Conservation (phyloP, 1,140 invertebrate species). For the Meloidogyne floridensis region DNA sequence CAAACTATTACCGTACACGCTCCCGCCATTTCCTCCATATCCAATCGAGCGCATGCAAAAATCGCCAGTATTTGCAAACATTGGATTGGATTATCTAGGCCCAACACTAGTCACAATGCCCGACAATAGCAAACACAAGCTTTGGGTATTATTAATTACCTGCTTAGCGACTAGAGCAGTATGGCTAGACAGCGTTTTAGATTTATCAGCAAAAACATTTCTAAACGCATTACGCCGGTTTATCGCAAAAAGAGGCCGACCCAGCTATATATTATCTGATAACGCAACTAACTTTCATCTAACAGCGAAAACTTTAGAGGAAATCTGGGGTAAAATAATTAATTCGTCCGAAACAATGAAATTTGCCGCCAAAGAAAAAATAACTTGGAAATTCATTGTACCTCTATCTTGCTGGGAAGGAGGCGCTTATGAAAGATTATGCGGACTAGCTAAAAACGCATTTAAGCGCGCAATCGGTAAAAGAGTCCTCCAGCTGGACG, state of each 20-base stretch:
- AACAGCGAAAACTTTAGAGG: neutral
- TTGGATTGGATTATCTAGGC: slow-evolving; percentile 5
- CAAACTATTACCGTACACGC: neutral
- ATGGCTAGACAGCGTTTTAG: neutral
- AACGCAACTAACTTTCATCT: slow-evolving; percentile 10
- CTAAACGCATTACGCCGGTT: neutral
- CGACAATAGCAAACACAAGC: neutral
- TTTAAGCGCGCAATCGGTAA: slow-evolving; percentile 13
- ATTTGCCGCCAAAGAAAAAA: slow-evolving; percentile 1
- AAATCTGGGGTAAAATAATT: neutral
- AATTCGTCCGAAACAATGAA: neutral
- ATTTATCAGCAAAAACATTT: neutral
- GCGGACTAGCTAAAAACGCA: neutral
- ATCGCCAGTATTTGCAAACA: neutral
- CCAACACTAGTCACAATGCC: neutral
- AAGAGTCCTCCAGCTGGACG: neutral
- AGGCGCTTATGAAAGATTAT: slow-evolving; percentile 8
- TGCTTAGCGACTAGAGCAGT: neutral
- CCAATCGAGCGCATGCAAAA: neutral
- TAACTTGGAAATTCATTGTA: slow-evolving; percentile 6
- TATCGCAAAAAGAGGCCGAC: slow-evolving; percentile 5
- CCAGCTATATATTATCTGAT: neutral
- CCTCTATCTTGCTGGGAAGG: slow-evolving; percentile 1
- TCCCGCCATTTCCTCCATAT: slow-evolving; percentile 1
- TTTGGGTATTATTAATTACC: neutral